These are phyloP conservation scores for Sebastes matsubarae DNA, from an alignment of 2,797 vertebrate genomes.

Conservation along the genomic window DNA sequence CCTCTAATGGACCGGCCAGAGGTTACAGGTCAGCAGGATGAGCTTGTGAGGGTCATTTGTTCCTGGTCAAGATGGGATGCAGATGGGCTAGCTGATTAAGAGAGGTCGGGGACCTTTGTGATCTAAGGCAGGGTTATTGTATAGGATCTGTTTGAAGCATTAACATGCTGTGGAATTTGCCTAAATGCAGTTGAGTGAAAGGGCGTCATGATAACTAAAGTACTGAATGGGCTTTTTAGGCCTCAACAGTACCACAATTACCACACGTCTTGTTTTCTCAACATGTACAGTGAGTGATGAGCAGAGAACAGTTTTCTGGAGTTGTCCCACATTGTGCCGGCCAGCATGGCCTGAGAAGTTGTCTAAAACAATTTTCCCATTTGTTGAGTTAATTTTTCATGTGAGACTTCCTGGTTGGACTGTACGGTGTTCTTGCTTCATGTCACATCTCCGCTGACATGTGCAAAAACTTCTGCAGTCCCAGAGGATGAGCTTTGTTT, in stretches of 20 bases:
- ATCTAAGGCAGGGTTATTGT: constrained; percentile 29
- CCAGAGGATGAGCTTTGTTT: constrained; percentile 6
- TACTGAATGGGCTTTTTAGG: neutral
- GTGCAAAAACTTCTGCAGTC: constrained; percentile 19
- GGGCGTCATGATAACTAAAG: neutral
- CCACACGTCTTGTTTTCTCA: neutral
- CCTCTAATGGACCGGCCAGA: constrained; percentile 48
- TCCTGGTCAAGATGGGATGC: constrained; percentile 45
- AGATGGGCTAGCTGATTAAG: constrained; percentile 42
- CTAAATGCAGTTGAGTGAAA: neutral
- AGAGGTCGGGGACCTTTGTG: constrained; percentile 43
- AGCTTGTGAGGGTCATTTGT: constrained; percentile 58
- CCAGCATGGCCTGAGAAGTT: constrained; percentile 54
- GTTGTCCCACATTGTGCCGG: neutral
- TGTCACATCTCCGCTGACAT: constrained; percentile 20
- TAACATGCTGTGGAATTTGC: neutral
- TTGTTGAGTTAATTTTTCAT: constrained; percentile 52
- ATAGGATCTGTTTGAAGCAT: constrained; percentile 6
- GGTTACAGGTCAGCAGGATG: constrained; percentile 67
- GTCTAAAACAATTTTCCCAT: constrained; percentile 64
- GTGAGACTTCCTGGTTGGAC: constrained; percentile 24
- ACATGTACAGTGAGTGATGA: neutral
- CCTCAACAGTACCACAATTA: neutral
- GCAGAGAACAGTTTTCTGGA: neutral
- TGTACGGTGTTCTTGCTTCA: constrained; percentile 20